A percentile compares a stretch with the other conserved stretches of the same genome.
Conservation (phyloP, 2,113 vertebrate species). For the Sylvietta virens region DNA sequence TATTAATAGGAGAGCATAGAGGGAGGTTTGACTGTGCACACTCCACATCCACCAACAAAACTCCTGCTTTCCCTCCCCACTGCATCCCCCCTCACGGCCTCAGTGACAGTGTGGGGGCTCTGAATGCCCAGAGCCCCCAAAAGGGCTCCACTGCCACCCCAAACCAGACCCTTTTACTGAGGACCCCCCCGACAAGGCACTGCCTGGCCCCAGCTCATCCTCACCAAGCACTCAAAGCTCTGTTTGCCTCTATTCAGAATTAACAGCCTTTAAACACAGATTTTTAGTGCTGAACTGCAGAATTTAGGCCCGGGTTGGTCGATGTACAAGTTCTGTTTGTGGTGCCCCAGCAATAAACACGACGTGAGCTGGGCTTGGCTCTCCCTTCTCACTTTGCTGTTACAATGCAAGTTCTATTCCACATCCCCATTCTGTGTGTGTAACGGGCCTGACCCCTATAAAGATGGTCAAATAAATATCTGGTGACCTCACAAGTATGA, state of each 20-base stretch:
- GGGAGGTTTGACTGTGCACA: neutral
- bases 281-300: neutral
- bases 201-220: neutral
- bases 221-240: neutral
- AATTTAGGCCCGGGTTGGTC: neutral
- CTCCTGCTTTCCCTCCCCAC: neutral
- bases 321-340: neutral
- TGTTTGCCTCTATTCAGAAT: neutral
- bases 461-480: constrained; percentile 64
- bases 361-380: accelerated
- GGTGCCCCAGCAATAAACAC: neutral
- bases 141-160: neutral
- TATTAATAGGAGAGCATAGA: neutral
- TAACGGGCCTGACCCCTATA: constrained; percentile 50
- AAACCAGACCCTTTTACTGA: accelerated
- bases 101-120: neutral
- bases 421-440: neutral
- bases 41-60: neutral
- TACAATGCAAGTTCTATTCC: constrained; percentile 52
- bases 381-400: neutral
- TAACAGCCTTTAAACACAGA: neutral
- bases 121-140: neutral
- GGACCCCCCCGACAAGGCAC: neutral
- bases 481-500: constrained; percentile 59
- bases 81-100: neutral